Conservation (phyloP, 2,113 vertebrate species). For the Aleadryas rufinucha region DNA sequence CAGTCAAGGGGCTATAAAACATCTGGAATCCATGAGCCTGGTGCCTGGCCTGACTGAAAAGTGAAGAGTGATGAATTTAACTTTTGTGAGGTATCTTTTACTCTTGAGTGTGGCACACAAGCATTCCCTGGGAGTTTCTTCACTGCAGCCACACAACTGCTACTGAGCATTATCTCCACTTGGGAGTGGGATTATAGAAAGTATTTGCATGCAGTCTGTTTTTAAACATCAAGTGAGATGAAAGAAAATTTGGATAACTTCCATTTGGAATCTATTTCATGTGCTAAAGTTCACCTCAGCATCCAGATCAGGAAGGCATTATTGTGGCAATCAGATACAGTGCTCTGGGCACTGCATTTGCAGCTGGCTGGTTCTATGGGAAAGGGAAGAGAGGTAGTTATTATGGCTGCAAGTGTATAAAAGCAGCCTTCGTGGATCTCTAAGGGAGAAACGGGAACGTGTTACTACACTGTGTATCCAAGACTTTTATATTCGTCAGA, state of each 20-base stretch:
- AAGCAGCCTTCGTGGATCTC: background rate
- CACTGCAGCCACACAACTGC: background rate
- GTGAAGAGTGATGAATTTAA: constrained; percentile 4
- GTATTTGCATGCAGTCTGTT: background rate
- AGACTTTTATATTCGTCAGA: background rate
- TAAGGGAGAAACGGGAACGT: background rate
- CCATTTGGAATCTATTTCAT: background rate
- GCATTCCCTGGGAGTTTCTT: background rate
- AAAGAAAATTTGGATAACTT: background rate
- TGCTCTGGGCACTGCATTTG: background rate
- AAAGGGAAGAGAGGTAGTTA: background rate
- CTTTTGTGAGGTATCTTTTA: background rate
- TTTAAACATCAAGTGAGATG: background rate
- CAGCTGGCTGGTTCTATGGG: background rate
- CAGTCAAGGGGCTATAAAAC: background rate
- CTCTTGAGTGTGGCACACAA: background rate
- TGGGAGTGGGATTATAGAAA: background rate
- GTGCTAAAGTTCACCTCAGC: background rate
- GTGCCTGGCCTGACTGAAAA: background rate
- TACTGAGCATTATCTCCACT: background rate
- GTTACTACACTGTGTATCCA: background rate
- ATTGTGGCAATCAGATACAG: background rate
- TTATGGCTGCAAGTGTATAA: background rate
- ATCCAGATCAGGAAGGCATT: background rate
- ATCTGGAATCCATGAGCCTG: constrained; percentile 15